phyloP scores from a whole-genome alignment of 2,113 vertebrate genomes.

The Tringa solitaria region DNA sequence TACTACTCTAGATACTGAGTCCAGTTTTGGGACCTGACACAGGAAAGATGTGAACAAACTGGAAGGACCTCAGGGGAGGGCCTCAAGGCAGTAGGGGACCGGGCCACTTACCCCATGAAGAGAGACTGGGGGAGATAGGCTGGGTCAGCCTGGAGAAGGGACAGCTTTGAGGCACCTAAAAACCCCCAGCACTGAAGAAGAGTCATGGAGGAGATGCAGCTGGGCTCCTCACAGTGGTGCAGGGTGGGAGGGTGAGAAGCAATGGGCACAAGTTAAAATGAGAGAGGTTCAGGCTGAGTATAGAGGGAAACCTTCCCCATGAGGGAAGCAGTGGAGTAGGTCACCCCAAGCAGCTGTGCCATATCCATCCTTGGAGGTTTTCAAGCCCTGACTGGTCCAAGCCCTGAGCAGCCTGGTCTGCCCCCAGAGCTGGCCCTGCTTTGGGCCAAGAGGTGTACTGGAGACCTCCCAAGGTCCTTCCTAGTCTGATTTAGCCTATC shows the following conservation, averaged over 20 bases:
- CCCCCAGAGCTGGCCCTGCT: fast-evolving
- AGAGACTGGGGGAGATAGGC: neutral
- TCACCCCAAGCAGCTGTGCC: neutral
- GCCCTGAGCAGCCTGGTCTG: neutral
- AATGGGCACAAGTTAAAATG: neutral
- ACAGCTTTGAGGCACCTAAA: neutral
- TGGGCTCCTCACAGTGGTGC: neutral
- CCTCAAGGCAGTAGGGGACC: neutral
- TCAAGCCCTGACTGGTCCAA: neutral
- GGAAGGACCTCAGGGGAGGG: neutral
- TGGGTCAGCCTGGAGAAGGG: neutral
- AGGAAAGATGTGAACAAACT: neutral
- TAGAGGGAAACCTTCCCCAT: neutral
- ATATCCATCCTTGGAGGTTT: neutral
- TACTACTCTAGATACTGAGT: neutral
- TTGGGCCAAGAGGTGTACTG: neutral
- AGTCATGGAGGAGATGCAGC: neutral
- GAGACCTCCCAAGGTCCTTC: neutral
- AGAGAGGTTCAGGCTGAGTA: neutral
- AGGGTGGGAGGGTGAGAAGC: neutral
- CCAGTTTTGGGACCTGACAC: neutral
- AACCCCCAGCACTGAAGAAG: fast-evolving
- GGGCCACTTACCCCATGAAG: neutral
- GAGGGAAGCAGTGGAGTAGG: neutral
- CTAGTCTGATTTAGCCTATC: neutral